phyloP scores from a whole-genome alignment of 2,888 invertebrate genomes.

The Cyrtodaria siliqua region DNA sequence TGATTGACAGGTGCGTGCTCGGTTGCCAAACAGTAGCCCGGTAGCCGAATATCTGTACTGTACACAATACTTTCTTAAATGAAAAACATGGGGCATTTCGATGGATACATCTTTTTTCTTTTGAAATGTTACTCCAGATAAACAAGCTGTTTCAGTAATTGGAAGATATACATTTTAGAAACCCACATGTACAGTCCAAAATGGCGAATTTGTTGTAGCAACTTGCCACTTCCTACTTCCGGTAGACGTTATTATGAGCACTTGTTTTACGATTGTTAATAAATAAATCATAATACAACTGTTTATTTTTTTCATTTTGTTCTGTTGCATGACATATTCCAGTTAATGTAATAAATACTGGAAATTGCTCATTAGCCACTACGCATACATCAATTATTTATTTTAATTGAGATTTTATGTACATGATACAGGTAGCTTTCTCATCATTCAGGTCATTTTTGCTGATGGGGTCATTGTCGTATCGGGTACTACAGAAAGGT shows the following conservation, averaged over 20 bases:
- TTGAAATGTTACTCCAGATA: no score
- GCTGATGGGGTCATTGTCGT: no score
- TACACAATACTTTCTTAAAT: no score
- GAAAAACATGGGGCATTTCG: no score
- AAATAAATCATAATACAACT: neutral
- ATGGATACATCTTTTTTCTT: no score
- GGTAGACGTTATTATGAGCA: constrained; percentile 42
- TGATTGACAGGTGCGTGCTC: constrained; percentile 55
- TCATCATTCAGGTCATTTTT: no score
- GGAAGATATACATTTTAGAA: neutral
- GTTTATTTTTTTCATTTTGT: neutral
- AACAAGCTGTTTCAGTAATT: neutral
- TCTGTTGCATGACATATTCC: neutral
- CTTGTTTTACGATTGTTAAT: neutral
- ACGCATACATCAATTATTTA: constrained; percentile 1
- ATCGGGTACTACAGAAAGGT: no score
- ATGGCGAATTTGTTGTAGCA: constrained; percentile 79
- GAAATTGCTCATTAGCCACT: no score
- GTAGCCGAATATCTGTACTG: constrained; percentile 29
- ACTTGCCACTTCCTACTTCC: constrained; percentile 69
- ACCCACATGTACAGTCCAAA: constrained; percentile 56
- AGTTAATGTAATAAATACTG: neutral
- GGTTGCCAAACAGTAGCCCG: constrained; percentile 44
- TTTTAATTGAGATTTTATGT: no score
- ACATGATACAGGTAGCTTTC: no score